Base-by-base conservation (phyloP, 1,140 invertebrate genomes). In the Laodelphax striatellus region DNA sequence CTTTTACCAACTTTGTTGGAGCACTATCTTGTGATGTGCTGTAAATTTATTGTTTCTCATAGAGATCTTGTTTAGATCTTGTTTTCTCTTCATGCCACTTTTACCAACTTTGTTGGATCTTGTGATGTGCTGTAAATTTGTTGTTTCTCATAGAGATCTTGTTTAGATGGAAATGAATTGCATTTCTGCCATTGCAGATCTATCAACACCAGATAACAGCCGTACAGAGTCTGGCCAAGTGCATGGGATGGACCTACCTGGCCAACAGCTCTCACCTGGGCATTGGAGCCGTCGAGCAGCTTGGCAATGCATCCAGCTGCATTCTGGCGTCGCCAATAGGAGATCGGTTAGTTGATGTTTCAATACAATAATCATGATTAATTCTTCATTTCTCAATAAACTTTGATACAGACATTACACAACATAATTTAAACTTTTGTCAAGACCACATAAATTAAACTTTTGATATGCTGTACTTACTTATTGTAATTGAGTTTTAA, bases 191-290 rank as follows among this genome's bases (percentile, higher is more conserved):
- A 55, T 80, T 76, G 64, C 77, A 88, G 83, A 92, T 95, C 58
- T 92, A 92, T 72, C 92, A 94, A 66, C 92, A 96, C 75, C 92
- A 95, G 76, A 89, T 95, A 64, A 84, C 82, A 42, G 90, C 90
- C 5, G 84, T 95, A 1, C 90, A 95, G 70, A 82, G 83, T 42
- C 76, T 97, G 61, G 89, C 90, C 1, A 91, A 92, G 67, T 87
- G 88, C 66, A 92, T 97, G 86, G 92, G 93, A 14, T 97, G 93
- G 93, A 88, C 92, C 64, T 85, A 91, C 59, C 75, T 96, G 34
- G 87, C 90, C 10, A 90, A 87, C 68, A 89, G 87, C 66, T 80
- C 86, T 21, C 88, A 93, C 74, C 77, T 96, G 56, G 93, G 92
- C 43, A 81, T 91, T 24, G 93, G 92, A 0, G 80, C 88, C 22